Evolutionary conservation across 2,888 invertebrate species (phyloP), one percentile per base, ranked within the genome.

Genomic region (Drosophila robusta): DNA sequence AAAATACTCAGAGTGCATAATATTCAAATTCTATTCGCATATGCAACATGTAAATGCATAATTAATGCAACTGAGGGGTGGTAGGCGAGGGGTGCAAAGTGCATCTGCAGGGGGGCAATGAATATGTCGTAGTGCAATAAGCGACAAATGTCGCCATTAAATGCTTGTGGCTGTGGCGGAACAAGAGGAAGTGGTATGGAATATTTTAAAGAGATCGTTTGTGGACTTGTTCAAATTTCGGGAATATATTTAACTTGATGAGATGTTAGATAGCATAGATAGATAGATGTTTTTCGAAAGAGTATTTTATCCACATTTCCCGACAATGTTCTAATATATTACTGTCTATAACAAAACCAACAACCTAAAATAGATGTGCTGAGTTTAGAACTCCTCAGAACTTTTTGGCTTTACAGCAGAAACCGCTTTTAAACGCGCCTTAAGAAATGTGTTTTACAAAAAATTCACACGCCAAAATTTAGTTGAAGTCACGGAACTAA

Each of bases 11-110:
- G 51, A 63, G 74, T 61, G 74, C 64, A 75, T 74, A 75, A 70
- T 66, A 75, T 75, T 75, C 51, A 58, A 70, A 70, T 75, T 75
- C 67, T 64, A 75, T 75, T 49, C 75, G 67, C 60, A 71, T 67
- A 75, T 75, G 75, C 75, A 75, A 75, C 75, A 73, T 77, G 77
- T 70, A 77, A 76, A 73, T 70, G 73, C 73, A 73, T 77, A 77
- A 77, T 77, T 70, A 74, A 74, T 74, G 67, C 70, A 70, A 46
- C 45, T 38, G 39, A 36, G 7, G 4, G 22, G 2, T 18, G 11
- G 18, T 24, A 1, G 44, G 24, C 9, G 1, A 14, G 38, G n/a
- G 36, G 34, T 3, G 7, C 4, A 12, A 14, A 11, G 16, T 22
- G 6, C n/a, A 11, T 12, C 16, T 16, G 46, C 18, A 44, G 34